These are phyloP conservation scores for Chorisops tibialis DNA, from an alignment of 2,888 invertebrate genomes.

Conservation along the genomic window DNA sequence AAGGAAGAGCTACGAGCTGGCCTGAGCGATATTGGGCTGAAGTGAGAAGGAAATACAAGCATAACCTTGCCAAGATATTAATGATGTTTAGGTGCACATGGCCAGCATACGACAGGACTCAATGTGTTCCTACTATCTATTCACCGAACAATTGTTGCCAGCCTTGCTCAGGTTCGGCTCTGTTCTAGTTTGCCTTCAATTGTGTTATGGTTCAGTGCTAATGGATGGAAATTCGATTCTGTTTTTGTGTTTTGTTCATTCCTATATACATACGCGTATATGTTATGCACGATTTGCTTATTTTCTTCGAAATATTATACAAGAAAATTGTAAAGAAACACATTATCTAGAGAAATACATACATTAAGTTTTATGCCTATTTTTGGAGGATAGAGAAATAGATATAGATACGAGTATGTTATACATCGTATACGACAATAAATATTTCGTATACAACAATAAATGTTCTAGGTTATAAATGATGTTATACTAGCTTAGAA, in stretches of 20 bases:
- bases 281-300: no score
- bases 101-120: constrained; percentile 13
- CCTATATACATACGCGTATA: no score
- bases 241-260: constrained; percentile 15
- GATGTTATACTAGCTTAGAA: no score
- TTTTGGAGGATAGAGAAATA: not conserved
- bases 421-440: no score
- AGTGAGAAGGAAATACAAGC: constrained; percentile 14
- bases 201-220: constrained; percentile 18
- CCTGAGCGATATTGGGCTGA: not conserved
- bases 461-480: no score
- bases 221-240: constrained; percentile 28
- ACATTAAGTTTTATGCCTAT: no score
- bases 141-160: no score
- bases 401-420: not conserved
- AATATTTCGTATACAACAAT: no score
- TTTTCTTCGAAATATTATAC: no score
- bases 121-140: constrained; percentile 1
- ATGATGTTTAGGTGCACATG: constrained; percentile 26
- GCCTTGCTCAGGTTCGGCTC: not conserved
- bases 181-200: not conserved
- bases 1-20: not conserved
- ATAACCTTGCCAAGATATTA: constrained; percentile 18
- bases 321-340: no score
- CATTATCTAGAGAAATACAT: no score